Base-by-base conservation (phyloP, 2,888 invertebrate species). In the Caenorhabditis doughertyi region DNA sequence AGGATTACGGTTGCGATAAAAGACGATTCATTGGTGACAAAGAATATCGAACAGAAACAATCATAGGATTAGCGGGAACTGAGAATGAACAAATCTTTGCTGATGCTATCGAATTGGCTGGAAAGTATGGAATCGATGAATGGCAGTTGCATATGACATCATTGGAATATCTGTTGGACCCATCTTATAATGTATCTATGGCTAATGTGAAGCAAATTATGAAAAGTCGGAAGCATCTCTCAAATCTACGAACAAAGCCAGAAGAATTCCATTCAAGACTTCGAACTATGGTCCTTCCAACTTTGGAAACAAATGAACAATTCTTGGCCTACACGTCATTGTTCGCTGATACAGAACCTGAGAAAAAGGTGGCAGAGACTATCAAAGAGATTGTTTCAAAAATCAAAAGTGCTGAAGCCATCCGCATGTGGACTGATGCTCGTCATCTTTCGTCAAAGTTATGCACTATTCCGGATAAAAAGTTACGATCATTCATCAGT, bases 21-120 rank as follows among this genome's bases (percentile, higher is more conserved):
- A 85, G 76, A 32, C 72, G 89, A 58, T 89, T 89, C 72, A 72
- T 88, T 5, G 85, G 80, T n/a, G 88, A 89, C 44, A 60, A 76
- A 0, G 79, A 81, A 29, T 89, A 89, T 60, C 74, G 89, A 44
- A 68, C 84, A 44, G 88, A 87, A 13, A 84, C 88, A 0, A 81
- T 89, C 51, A 73, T 87, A 27, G 89, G 89, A 16, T 56, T 89
- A 23, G 87, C 87, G 21, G 88, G 88, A 81, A 86, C 84, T 3
- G 85, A 84, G 4, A 85, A 82, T n/a, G 84, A 84, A 11, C 67
- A 76, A 32, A 49, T 76, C 13, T 88, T 87, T 68, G 42, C 72
- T 3, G 89, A 89, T 58, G 86, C 88, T 7, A 25, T 87, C 3
- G 84, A 84, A 49, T 64, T 89, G 44, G 89, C 88, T 8, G 35